These are phyloP conservation scores for Apogon hyalosoma DNA, from an alignment of 2,797 vertebrate species.

Conservation along the genomic window DNA sequence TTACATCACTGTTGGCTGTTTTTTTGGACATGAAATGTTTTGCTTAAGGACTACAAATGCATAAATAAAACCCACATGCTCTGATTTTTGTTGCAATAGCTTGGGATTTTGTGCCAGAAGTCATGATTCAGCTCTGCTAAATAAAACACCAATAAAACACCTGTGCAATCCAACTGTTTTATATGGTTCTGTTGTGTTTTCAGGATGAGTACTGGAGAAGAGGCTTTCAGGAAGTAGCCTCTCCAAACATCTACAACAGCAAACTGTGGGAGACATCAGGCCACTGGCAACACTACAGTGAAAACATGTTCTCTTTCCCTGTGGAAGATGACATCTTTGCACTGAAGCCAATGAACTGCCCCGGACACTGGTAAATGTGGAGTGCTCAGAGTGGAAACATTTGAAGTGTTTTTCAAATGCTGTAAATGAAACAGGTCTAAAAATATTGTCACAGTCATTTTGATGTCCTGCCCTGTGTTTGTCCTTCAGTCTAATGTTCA, in stretches of 20 bases:
- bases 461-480: conserved; percentile 16
- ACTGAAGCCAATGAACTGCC: conserved; percentile 98
- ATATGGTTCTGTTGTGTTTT: conserved; percentile 37
- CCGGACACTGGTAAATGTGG: conserved; percentile 91
- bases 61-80: conserved; percentile 26
- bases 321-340: conserved; percentile 93
- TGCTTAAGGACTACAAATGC: conserved; percentile 17
- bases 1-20: conserved; percentile 22
- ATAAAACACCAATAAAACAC: conserved; percentile 1
- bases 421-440: neutral
- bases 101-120: conserved; percentile 7
- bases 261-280: conserved; percentile 95
- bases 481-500: conserved; percentile 90
- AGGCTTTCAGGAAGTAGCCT: conserved; percentile 92
- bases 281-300: conserved; percentile 95
- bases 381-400: neutral
- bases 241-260: conserved; percentile 93
- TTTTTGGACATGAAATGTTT: conserved; percentile 80
- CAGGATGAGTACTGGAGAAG: conserved; percentile 91
- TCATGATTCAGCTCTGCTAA: conserved; percentile 7
- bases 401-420: neutral
- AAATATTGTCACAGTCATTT: neutral
- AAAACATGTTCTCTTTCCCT: conserved; percentile 95
- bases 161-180: conserved; percentile 17
- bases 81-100: conserved; percentile 16